A percentile compares a stretch with the other conserved stretches of the same genome.
Evolutionary conservation across 2,113 vertebrate genomes (phyloP).

Genomic region (Urocitellus parryii): DNA sequence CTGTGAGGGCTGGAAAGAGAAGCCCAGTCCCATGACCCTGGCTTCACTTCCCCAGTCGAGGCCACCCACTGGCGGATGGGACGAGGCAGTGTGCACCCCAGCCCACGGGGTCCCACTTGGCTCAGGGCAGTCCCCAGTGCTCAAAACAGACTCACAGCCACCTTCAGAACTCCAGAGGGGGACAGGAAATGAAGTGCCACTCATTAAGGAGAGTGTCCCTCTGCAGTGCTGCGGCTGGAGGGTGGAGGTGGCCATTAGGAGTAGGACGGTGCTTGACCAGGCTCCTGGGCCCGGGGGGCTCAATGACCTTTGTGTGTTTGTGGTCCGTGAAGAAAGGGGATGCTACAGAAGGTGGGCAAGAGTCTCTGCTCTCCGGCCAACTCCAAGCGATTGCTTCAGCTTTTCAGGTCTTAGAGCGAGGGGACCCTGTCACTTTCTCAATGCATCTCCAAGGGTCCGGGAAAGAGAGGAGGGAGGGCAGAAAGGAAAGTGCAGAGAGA

Average conservation of each 20-base stretch:
- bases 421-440: not conserved
- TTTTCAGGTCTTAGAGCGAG: not conserved
- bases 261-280: not conserved
- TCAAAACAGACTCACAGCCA: not conserved
- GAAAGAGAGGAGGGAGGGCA: not conserved
- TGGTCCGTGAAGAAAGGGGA: rapidly evolving
- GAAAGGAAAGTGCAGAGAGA: not conserved
- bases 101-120: not conserved
- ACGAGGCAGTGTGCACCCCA: rapidly evolving
- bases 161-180: too few species aligned
- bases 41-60: not conserved
- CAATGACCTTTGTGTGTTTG: not conserved
- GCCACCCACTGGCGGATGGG: not conserved
- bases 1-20: not conserved
- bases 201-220: not conserved
- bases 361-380: not conserved
- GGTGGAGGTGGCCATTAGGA: rapidly evolving
- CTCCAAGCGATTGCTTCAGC: not conserved
- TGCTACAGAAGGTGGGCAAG: not conserved
- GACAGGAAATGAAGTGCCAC: not conserved
- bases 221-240: not conserved
- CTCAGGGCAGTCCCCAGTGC: not conserved
- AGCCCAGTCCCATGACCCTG: not conserved
- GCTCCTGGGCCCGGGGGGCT: not conserved
- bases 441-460: not conserved